Percentiles rank a stretch among this genome's conserved stretches.
These are phyloP conservation scores for Hypocryptadius cinnamomeus DNA, from an alignment of 2,113 vertebrate genomes.

Conservation along the genomic window DNA sequence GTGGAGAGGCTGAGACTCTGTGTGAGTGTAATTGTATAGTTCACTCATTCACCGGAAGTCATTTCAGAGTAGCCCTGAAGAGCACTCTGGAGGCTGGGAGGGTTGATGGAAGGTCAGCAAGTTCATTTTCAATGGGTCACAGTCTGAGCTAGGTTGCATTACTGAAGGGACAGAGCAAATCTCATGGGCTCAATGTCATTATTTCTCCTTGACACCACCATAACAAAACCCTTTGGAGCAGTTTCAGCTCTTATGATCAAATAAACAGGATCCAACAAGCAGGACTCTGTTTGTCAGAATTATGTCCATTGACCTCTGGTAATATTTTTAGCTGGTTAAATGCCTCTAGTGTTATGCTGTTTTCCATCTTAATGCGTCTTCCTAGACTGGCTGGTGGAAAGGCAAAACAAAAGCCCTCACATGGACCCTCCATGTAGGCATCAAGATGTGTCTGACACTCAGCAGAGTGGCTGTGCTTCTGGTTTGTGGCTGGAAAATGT, in stretches of 20 bases:
- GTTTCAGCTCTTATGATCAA: background rate
- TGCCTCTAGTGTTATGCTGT: background rate
- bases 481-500: background rate
- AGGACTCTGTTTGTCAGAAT: background rate
- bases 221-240: background rate
- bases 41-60: background rate
- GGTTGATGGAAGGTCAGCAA: conserved; percentile 34
- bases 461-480: background rate
- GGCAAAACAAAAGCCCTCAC: conserved; percentile 27
- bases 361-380: background rate
- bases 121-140: conserved; percentile 3
- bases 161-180: background rate
- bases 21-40: background rate
- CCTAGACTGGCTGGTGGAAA: background rate
- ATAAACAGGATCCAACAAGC: conserved; percentile 1
- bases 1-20: background rate
- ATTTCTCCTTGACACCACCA: background rate
- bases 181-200: background rate
- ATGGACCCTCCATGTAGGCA: background rate
- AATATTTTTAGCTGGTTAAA: conserved; percentile 43
- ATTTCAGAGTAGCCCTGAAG: background rate
- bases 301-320: background rate
- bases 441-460: background rate
- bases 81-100: background rate
- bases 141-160: background rate